A percentile compares a stretch with the other conserved stretches of the same genome.
These are phyloP conservation scores for Benthosema pterotum DNA, from an alignment of 2,797 vertebrate species.

Conservation along the genomic window DNA sequence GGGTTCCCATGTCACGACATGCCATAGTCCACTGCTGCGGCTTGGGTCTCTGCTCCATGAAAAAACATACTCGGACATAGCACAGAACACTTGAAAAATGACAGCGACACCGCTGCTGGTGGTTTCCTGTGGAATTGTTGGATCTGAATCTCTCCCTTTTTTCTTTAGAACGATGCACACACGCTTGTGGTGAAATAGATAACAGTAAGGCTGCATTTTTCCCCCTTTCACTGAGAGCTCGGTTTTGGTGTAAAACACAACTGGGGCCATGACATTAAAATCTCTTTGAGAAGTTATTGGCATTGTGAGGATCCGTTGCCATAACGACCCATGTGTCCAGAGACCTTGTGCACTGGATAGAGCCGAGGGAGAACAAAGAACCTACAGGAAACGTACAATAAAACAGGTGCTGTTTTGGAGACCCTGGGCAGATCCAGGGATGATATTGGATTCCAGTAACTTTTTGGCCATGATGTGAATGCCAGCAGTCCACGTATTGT, in stretches of 20 bases:
- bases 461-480: conserved; percentile 40
- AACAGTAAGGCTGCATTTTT: conserved; percentile 32
- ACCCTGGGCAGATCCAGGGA: conserved; percentile 33
- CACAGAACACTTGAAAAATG: conserved; percentile 64
- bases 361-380: conserved; percentile 9
- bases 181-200: conserved; percentile 36
- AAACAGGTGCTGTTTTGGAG: conserved; percentile 38
- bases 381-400: conserved; percentile 3
- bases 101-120: conserved; percentile 51
- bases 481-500: conserved; percentile 44
- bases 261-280: conserved; percentile 46
- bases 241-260: conserved; percentile 27
- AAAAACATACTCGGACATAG: conserved; percentile 54
- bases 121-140: conserved; percentile 56
- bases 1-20: conserved; percentile 85
- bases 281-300: conserved; percentile 38
- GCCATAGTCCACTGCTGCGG: conserved; percentile 65
- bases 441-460: conserved; percentile 59
- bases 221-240: conserved; percentile 24
- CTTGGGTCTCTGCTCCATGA: conserved; percentile 49
- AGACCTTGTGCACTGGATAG: conserved; percentile 33
- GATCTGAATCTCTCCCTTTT: conserved; percentile 28
- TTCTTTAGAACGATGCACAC: conserved; percentile 31
- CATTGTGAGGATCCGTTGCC: conserved; percentile 23
- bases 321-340: conserved; percentile 29